Evolutionary conservation across 2,113 vertebrate genomes (phyloP), one percentile per base, ranked within the genome.

Genomic region (Actenoides hombroni): DNA sequence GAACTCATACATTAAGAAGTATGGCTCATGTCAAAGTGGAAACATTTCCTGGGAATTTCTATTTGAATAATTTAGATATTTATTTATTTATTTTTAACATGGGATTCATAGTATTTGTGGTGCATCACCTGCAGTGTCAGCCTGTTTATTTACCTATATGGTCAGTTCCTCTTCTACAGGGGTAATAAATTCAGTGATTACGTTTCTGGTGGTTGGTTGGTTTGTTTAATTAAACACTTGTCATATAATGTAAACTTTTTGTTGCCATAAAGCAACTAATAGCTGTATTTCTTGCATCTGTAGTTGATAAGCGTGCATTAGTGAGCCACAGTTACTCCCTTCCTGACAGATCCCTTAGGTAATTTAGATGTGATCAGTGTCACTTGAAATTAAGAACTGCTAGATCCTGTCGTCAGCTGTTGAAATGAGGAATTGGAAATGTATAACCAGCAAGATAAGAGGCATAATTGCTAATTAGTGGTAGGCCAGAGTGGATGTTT

Each of bases 401-500:
- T 82, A 49, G 56, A 92, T 96, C 74, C 39, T 61, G 48, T 96
- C 0, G 0, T 90, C 90, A 90, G 86, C 83, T 80, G 60, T 84
- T 79, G 83, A 89, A 96, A 79, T 79, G 20, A 60, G 83, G 77
- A 78, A 69, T 92, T 79, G 82, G 81, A 84, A 94, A 64, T 68
- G 48, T 89, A 84, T 91, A 65, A 53, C 77, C 69, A 85, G 86
- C 65, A 48, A 86, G 94, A 94, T 92, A 91, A 97, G 84, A 92
- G 65, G 46, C 1, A 0, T 92, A 92, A 92, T 88, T 87, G 70
- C 89, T 95, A 87, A 95, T 96, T 91, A 91, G 86, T 40, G 57
- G 35, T 71, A 64, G 76, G 57, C 48, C 69, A 57, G 77, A 84
- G 69, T 94, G 44, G 57, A 82, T 95, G 81, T 73, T 95, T 87